Evolutionary conservation across 2,797 vertebrate species (phyloP), one percentile per base, ranked within the genome.

Genomic region (Glyptemys insculpta): DNA sequence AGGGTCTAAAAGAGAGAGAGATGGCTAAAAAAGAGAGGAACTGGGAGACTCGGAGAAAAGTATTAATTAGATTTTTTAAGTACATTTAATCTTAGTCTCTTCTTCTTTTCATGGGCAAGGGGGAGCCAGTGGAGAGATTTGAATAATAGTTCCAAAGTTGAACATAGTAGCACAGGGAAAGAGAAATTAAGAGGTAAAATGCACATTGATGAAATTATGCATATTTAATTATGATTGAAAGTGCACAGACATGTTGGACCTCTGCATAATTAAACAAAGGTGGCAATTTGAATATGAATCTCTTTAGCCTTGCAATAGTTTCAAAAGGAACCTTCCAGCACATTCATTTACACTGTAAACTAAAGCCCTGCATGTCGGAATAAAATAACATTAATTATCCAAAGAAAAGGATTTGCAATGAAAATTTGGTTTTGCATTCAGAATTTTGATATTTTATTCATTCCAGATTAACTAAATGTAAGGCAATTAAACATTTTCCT

Each of bases 11-110:
- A 16, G 34, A 90, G 2, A 84, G 18, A 84, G 27, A 90, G n/a
- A 68, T 91, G 31, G 18, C 25, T 95, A 50, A 85, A 78, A 90
- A 78, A 27, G 6, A 49, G 56, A 19, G 11, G 44, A 0, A 0
- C 2, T 79, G 54, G 31, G 4, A 37, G 5, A 92, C 90, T 94
- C 86, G 81, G 59, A 87, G 27, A 65, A 86, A 62, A 4, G 31
- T 76, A 82, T 78, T 87, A 74, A 12, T 54, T 34, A 47, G 5
- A 29, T 93, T 86, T 94, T 92, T 41, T 86, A 79, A 91, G 88
- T 87, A 53, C 44, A 57, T 80, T 94, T 92, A 72, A 85, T 86
- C 8, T 81, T 34, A 56, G 23, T 57, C 34, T 57, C 29, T 1
- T 65, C 54, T 54, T 54, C 76, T 93, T 89, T 91, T 81, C 74